Evolutionary conservation across 2,888 invertebrate genomes (phyloP).

Genomic region (Dynastes hyllus): DNA sequence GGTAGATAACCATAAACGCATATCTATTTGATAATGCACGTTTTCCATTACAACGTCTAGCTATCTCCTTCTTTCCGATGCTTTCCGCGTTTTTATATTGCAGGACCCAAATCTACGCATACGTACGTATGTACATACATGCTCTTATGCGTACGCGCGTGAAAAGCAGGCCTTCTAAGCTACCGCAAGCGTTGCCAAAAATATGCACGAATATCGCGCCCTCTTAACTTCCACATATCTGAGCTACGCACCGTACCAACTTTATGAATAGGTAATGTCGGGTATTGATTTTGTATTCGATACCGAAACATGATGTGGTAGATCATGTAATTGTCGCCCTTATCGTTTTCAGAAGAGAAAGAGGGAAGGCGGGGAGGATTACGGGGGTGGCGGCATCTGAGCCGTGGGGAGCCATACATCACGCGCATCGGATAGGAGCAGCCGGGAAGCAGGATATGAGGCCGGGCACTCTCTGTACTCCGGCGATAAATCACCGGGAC

Average conservation of each 20-base stretch:
- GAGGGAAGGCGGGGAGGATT: slow-evolving; percentile 56
- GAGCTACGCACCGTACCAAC: slow-evolving; percentile 61
- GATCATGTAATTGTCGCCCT: slow-evolving; percentile 60
- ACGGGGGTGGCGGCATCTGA: slow-evolving; percentile 63
- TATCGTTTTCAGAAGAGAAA: slow-evolving; percentile 54
- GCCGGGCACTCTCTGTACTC: slow-evolving; percentile 64
- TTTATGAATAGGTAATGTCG: slow-evolving; percentile 67
- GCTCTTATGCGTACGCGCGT: slow-evolving; percentile 20
- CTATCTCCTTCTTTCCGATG: not conserved
- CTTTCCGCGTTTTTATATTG: slow-evolving; percentile 14
- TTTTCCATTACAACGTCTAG: too few relatives aligned
- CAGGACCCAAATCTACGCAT: not conserved
- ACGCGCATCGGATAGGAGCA: slow-evolving; percentile 62
- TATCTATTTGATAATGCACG: not conserved
- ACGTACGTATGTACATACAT: not conserved
- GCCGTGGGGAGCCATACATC: slow-evolving; percentile 69
- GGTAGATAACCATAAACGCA: too few relatives aligned
- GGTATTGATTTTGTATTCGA: slow-evolving; percentile 65
- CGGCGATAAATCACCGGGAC: slow-evolving; percentile 74
- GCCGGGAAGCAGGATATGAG: slow-evolving; percentile 66
- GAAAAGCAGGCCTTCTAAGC: too few relatives aligned
- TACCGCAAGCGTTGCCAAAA: too few relatives aligned
- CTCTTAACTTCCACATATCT: slow-evolving; percentile 63
- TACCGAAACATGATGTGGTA: too few relatives aligned
- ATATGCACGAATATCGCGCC: slow-evolving; percentile 73